Conservation (phyloP, 1,140 invertebrate species). For the Neodiprion lecontei region DNA sequence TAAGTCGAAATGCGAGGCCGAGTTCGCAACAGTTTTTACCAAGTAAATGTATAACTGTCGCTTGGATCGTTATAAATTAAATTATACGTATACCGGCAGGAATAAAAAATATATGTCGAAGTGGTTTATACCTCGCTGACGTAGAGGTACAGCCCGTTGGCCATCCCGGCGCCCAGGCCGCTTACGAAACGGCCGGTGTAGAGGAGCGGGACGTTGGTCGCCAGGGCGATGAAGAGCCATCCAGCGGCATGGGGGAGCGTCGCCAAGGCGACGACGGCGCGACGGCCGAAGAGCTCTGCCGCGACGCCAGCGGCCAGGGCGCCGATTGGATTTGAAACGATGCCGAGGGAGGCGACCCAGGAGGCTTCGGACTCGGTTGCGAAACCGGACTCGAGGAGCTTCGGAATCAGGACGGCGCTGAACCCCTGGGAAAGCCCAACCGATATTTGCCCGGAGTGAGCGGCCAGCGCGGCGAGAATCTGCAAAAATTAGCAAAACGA, state of each 20-base stretch:
- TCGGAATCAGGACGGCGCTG: constrained; percentile 75
- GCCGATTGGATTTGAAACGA: constrained; percentile 76
- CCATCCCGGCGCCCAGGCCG: constrained; percentile 73
- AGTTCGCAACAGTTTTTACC: too few species aligned
- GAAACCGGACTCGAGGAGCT: constrained; percentile 64
- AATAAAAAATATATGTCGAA: too few species aligned
- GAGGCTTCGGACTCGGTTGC: constrained; percentile 68
- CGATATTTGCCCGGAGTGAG: constrained; percentile 76
- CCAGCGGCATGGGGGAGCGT: constrained; percentile 77
- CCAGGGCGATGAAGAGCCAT: constrained; percentile 76
- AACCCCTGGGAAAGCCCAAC: constrained; percentile 78
- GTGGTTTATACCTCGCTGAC: constrained; percentile 47
- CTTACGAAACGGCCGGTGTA: constrained; percentile 77
- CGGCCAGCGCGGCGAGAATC: constrained; percentile 73
- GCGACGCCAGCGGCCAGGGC: constrained; percentile 72
- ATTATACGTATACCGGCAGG: too few species aligned
- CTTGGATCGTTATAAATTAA: too few species aligned
- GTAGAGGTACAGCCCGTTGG: constrained; percentile 54
- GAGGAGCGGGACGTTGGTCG: constrained; percentile 65
- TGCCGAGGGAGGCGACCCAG: constrained; percentile 77
- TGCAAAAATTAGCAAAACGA: constrained; percentile 46
- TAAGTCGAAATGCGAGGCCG: too few species aligned
- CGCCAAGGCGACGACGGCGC: constrained; percentile 73
- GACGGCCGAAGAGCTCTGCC: constrained; percentile 74
- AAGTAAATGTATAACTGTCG: too few species aligned